Base-by-base conservation (phyloP, 2,113 vertebrate genomes). In the Machaerirhynchus nigripectus region DNA sequence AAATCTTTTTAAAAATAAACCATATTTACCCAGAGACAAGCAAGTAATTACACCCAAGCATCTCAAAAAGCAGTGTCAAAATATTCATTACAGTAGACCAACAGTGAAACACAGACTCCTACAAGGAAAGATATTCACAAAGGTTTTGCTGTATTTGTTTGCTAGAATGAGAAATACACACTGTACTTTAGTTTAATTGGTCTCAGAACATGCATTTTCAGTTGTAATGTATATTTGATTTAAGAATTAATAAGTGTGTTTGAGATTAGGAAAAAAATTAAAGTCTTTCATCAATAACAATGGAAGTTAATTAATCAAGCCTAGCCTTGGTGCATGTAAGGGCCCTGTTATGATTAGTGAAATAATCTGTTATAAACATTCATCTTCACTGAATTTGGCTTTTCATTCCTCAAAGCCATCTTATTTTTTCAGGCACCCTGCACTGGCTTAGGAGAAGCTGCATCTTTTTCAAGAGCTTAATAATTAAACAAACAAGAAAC, bases 191-290 rank as follows among this genome's bases (percentile, higher is more conserved):
- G 16, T 94, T 94, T 95, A 93, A 97, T 96, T 87, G 55, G 89
- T 95, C 96, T 85, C 93, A 77, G 21, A 94, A 70, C 61, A 65
- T 24, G 21, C 69, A 91, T 96, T 94, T 93, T 30, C 65, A 47
- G 22, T 19, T 75, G 55, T 47, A 96, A 93, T 55, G n/a, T 52
- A 57, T 70, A 79, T 50, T 89, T 94, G 94, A 96, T 95, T 95
- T 94, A 97, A 94, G 75, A 88, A 96, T 95, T 92, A 96, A 93
- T 91, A 96, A 95, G 55, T 26, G 19, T 76, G 15, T 82, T 33
- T 73, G 22, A 80, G 73, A 82, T 69, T 35, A 71, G 56, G 35
- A 86, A 77, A 90, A 88, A 94, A 80, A 94, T 93, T 73, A 75
- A 93, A 88, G 92, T 60, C 31, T 93, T 96, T 93, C 27, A 91